Conservation (phyloP, 2,888 invertebrate species). For the Electrophaes corylata region DNA sequence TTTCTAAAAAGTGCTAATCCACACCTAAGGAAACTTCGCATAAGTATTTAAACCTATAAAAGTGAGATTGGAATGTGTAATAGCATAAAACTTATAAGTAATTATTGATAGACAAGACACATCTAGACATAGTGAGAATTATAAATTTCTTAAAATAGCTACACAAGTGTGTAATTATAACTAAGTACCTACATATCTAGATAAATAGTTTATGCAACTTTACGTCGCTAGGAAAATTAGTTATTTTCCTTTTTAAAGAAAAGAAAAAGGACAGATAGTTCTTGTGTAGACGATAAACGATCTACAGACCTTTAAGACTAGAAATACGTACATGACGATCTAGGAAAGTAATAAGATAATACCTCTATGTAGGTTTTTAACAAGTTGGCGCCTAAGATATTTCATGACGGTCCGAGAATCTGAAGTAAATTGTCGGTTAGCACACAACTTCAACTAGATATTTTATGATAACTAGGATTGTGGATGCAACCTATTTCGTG, state of each 20-base stretch:
- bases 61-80: constrained; percentile 37
- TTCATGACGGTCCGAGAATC: no score
- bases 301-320: background rate
- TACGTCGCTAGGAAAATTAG: constrained; percentile 2
- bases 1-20: no score
- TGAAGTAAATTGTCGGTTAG: no score
- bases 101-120: constrained; percentile 22
- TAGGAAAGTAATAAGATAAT: no score
- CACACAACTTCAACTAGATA: no score
- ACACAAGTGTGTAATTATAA: background rate
- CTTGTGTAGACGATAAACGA: background rate
- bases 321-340: background rate
- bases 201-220: background rate
- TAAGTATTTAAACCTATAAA: background rate
- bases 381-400: no score
- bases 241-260: background rate
- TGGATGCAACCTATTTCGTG: no score
- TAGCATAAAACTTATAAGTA: constrained; percentile 10
- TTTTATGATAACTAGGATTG: no score
- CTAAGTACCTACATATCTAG: no score
- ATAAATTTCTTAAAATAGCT: constrained; percentile 17
- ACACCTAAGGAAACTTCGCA: no score
- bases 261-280: background rate
- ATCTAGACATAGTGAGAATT: constrained; percentile 28
- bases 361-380: no score